A percentile compares a stretch with the other conserved stretches of the same genome.
Evolutionary conservation across 2,888 invertebrate genomes (phyloP).

Genomic region (Drymonia ruficornis): DNA sequence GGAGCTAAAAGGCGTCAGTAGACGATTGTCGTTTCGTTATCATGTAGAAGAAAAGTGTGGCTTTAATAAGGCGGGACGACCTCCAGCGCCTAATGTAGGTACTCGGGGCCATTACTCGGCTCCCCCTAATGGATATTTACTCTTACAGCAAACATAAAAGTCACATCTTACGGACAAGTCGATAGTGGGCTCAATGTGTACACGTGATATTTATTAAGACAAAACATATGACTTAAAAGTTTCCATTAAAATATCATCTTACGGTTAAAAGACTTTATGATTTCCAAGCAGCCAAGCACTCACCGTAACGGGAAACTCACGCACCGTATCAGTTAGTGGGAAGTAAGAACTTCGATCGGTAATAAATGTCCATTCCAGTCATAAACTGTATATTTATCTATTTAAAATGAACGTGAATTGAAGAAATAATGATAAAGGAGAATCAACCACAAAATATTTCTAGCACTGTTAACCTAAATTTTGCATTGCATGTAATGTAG

Average conservation of each 20-base stretch:
- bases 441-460: conserved; percentile 10
- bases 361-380: conserved; percentile 17
- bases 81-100: conserved; percentile 65
- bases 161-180: conserved; percentile 61
- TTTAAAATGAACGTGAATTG: background rate
- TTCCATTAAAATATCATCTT: conserved; percentile 20
- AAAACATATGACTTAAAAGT: conserved; percentile 19
- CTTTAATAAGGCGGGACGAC: conserved; percentile 59
- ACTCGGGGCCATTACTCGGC: conserved; percentile 63
- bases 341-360: conserved; percentile 13
- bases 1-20: conserved; percentile 28
- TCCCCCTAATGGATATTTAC: conserved; percentile 74
- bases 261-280: conserved; percentile 16
- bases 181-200: conserved; percentile 40
- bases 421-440: background rate
- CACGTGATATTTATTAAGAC: conserved; percentile 16
- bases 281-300: conserved; percentile 18
- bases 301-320: too few species aligned
- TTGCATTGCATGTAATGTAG: background rate
- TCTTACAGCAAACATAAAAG: conserved; percentile 66
- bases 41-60: conserved; percentile 48
- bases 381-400: conserved; percentile 10
- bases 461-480: conserved; percentile 13
- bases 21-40: conserved; percentile 42
- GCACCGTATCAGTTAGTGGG: conserved; percentile 11